Percentiles rank a stretch among this genome's conserved stretches.
These are phyloP conservation scores for Hypomecis punctinalis DNA, from an alignment of 2,888 invertebrate genomes.

Conservation along the genomic window DNA sequence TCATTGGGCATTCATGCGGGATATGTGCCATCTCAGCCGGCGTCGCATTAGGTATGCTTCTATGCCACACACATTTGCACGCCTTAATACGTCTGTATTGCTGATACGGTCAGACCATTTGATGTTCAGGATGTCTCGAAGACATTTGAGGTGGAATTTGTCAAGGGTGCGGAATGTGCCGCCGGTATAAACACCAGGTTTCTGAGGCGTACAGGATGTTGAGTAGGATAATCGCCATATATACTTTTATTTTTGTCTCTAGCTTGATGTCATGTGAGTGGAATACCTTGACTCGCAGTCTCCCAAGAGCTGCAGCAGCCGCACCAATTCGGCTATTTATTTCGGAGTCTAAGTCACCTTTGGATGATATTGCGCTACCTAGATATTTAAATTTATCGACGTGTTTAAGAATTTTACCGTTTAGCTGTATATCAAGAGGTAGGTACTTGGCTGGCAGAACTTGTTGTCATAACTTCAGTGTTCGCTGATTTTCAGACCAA, in stretches of 20 bases:
- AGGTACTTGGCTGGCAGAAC: too few relatives aligned
- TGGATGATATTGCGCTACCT: too few relatives aligned
- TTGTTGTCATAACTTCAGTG: too few relatives aligned
- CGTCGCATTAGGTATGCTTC: conserved; percentile 19
- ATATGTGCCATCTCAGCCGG: conserved; percentile 12
- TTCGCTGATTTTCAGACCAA: too few relatives aligned
- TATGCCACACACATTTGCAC: conserved; percentile 9
- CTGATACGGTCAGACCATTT: conserved; percentile 3
- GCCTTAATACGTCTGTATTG: background rate
- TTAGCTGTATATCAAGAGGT: too few relatives aligned
- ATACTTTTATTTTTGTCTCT: conserved; percentile 10
- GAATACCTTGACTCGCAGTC: too few relatives aligned
- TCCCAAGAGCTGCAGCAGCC: too few relatives aligned
- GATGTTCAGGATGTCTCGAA: background rate
- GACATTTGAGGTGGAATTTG: conserved; percentile 2
- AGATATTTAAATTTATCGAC: too few relatives aligned
- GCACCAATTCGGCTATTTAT: too few relatives aligned
- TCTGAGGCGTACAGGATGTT: background rate
- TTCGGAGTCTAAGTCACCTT: too few relatives aligned
- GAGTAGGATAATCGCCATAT: background rate
- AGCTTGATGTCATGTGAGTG: too few relatives aligned
- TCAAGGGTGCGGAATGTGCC: background rate
- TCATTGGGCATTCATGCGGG: conserved; percentile 8
- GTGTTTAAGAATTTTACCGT: too few relatives aligned
- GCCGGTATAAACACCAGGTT: background rate